Percentiles rank a stretch among this genome's conserved stretches.
Conservation (phyloP, 2,888 invertebrate species). For the Pomacea canaliculata region DNA sequence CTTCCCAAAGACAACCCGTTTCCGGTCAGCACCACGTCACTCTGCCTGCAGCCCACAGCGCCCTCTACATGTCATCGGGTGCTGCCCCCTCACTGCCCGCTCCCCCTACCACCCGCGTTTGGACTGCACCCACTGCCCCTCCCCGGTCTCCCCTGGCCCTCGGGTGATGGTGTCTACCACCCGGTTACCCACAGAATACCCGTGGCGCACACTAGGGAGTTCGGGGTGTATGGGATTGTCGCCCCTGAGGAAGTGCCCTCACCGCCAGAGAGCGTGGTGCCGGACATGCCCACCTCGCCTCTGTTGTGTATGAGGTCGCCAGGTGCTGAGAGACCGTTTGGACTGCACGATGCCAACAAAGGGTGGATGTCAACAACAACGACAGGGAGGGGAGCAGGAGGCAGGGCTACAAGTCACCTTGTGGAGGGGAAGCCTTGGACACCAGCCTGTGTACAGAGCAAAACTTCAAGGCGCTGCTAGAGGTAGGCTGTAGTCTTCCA, state of each 20-base stretch:
- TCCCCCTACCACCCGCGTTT: no score
- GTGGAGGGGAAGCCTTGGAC: background rate
- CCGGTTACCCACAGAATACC: conserved; percentile 10
- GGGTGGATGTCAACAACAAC: conserved; percentile 19
- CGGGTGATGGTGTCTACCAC: conserved; percentile 2
- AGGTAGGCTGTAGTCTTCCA: background rate
- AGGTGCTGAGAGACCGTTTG: background rate
- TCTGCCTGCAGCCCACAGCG: no score
- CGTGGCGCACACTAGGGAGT: background rate
- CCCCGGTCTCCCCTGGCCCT: conserved; percentile 15
- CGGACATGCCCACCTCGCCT: conserved; percentile 23
- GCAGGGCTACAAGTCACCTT: no score
- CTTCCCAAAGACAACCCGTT: no score
- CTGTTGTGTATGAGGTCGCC: conserved; percentile 15
- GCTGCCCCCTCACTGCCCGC: no score
- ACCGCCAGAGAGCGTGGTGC: conserved; percentile 13
- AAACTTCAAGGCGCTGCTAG: conserved; percentile 17
- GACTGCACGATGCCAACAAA: background rate
- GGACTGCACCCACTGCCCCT: background rate
- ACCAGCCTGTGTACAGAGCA: background rate
- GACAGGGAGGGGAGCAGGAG: background rate
- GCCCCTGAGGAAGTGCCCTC: conserved; percentile 23
- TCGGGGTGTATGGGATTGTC: conserved; percentile 10
- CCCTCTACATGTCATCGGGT: no score
- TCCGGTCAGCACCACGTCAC: no score